Evolutionary conservation across 2,113 vertebrate genomes (phyloP), one percentile per base, ranked within the genome.

Genomic region (Ameiurus melas): DNA sequence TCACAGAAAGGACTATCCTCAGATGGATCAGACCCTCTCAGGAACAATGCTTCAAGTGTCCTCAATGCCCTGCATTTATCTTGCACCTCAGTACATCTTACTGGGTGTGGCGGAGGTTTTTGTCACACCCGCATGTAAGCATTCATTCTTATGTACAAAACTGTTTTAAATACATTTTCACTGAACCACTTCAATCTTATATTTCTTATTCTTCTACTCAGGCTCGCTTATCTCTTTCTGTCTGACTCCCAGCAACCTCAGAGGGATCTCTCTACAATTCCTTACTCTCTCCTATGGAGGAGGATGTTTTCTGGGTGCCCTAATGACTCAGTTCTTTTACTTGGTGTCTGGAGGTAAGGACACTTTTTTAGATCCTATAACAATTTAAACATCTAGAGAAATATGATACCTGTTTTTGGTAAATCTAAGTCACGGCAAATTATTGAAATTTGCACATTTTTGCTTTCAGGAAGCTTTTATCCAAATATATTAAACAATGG

Each of bases 61-160:
- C 3, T 98, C 97, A 85, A 97, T 97, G 97, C 92, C 96, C 2
- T 98, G 96, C 84, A 94, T 97, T 93, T 96, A 96, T 77, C 93
- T 99, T 89, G 94, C 94, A 10, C 97, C 97, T 89, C 98, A 98
- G 87, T 98, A 99, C 51, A 62, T 97, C 89, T 93, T 99, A 19
- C 96, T 99, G 0, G 97, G 97, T 84, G 90, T 98, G 30, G 97
- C 98, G 13, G 98, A 99, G 94, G 96, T 96, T 36, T 93, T 98
- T 78, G 97, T 98, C 83, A 97, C 94, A 22, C 97, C 97, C 55
- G 95, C 97, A 9, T 96, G 98, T 99, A 92, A 96, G 97, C 95
- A 55, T 89, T 71, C 10, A 55, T 55, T 79, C 25, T 39, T 66
- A 55, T 75, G 25, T 75, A 20, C 36, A 62, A 58, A 43, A 87